A percentile compares a stretch with the other conserved stretches of the same genome.
Conservation (phyloP, 2,888 invertebrate species). For the Encarsia formosa region DNA sequence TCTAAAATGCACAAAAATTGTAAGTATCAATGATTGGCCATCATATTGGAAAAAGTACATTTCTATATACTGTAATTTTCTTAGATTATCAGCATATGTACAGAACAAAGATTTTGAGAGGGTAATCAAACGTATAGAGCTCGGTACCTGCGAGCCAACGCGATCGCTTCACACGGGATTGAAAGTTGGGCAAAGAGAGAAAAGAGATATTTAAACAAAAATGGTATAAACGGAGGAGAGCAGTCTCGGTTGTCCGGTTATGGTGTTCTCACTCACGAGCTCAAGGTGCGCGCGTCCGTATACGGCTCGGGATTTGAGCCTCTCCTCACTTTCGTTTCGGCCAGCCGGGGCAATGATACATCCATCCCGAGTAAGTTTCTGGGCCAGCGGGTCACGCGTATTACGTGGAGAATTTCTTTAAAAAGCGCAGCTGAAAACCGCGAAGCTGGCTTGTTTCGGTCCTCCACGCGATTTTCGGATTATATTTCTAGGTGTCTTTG, state of each 20-base stretch:
- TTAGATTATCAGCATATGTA: too few species aligned
- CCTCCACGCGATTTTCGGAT: neutral
- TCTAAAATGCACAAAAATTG: too few species aligned
- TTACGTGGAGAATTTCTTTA: constrained; percentile 26
- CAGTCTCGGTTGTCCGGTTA: constrained; percentile 14
- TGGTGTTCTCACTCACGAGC: constrained; percentile 10
- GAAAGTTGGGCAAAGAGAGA: too few species aligned
- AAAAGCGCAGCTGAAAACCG: constrained; percentile 19
- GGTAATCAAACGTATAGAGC: too few species aligned
- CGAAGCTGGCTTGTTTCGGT: neutral
- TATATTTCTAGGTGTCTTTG: constrained; percentile 16
- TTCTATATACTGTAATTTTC: too few species aligned
- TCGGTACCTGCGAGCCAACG: too few species aligned
- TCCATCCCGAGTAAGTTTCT: too few species aligned
- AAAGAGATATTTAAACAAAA: too few species aligned
- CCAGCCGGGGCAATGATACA: neutral
- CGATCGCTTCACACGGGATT: too few species aligned
- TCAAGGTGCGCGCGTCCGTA: constrained; percentile 30
- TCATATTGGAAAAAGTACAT: too few species aligned
- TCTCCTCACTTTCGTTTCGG: constrained; percentile 32
- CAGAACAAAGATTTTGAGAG: too few species aligned
- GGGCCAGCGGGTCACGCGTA: constrained; percentile 26
- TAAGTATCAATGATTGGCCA: too few species aligned
- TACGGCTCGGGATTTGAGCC: constrained; percentile 40
- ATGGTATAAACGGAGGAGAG: constrained; percentile 5